These are phyloP conservation scores for Alaudala cheleensis DNA, from an alignment of 2,113 vertebrate species.

Conservation along the genomic window DNA sequence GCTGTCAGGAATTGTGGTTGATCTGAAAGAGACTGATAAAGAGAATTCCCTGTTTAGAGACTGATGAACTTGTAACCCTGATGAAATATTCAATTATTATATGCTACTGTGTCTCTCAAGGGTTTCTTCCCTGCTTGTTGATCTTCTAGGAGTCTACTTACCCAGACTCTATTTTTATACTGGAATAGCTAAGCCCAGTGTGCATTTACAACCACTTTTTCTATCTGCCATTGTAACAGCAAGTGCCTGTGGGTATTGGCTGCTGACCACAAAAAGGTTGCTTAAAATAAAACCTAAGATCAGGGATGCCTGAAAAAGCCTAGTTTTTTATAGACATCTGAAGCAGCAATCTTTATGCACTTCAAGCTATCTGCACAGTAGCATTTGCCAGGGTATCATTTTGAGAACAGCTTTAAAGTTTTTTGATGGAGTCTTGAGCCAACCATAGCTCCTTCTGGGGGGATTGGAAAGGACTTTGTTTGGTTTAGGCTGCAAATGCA, in stretches of 20 bases:
- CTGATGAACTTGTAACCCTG: conserved; percentile 76
- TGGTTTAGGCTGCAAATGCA: neutral
- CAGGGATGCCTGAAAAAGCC: neutral
- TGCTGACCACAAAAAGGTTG: neutral
- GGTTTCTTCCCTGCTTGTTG: neutral
- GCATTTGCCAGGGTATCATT: neutral
- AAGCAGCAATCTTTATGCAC: neutral
- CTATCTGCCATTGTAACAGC: neutral
- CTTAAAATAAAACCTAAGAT: neutral
- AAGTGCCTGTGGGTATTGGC: neutral
- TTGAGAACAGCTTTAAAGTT: neutral
- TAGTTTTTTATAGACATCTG: neutral
- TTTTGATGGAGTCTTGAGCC: neutral
- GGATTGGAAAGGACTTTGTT: neutral
- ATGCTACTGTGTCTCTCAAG: neutral
- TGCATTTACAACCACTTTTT: neutral
- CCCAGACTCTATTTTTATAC: neutral
- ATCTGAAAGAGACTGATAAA: conserved; percentile 79
- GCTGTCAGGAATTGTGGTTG: conserved; percentile 77
- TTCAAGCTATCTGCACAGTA: neutral
- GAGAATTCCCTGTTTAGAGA: conserved; percentile 75
- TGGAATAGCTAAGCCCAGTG: neutral
- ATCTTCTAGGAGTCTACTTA: neutral
- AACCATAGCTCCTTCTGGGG: neutral
- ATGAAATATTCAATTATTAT: neutral